Percentiles rank a stretch among this genome's conserved stretches.
These are phyloP conservation scores for Stichopus horrens DNA, from an alignment of 53 echinoderm and acorn worm genomes.

Conservation along the genomic window DNA sequence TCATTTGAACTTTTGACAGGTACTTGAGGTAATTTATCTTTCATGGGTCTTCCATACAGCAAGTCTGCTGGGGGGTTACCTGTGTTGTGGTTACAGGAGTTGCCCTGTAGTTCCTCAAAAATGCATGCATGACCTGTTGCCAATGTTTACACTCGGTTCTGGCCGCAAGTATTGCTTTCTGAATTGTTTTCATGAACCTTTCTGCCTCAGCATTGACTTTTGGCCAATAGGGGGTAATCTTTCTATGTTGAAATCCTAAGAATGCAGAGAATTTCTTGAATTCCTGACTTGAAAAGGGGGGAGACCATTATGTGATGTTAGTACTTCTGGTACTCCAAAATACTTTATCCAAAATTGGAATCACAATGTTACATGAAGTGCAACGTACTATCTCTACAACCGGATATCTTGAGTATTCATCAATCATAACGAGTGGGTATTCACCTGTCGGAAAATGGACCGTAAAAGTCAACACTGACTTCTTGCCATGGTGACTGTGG, in stretches of 20 bases:
- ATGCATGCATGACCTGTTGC: too few species aligned
- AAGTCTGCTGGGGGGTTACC: too few species aligned
- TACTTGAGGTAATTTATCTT: too few species aligned
- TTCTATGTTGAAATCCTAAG: conserved; percentile 63
- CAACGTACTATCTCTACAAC: conserved; percentile 48
- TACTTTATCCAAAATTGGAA: conserved; percentile 41
- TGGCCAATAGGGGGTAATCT: conserved; percentile 68
- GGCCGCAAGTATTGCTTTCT: too few species aligned
- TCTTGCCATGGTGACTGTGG: conserved; percentile 58
- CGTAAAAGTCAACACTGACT: conserved; percentile 68
- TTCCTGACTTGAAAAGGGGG: conserved; percentile 59
- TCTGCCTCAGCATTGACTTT: conserved; percentile 70
- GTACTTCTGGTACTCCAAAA: conserved; percentile 49
- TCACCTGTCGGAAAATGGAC: conserved; percentile 54
- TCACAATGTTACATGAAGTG: conserved; percentile 38
- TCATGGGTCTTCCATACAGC: too few species aligned
- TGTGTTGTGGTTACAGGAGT: too few species aligned
- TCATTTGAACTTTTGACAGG: too few species aligned
- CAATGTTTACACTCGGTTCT: too few species aligned
- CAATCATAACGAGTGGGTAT: conserved; percentile 38
- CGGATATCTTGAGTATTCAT: conserved; percentile 43
- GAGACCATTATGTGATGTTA: conserved; percentile 35
- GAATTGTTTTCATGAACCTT: conserved; percentile 66
- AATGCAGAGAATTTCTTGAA: conserved; percentile 56
- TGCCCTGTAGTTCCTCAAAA: too few species aligned